Evolutionary conservation across 2,113 vertebrate species (phyloP).

Genomic region (Mystacornis crossleyi): DNA sequence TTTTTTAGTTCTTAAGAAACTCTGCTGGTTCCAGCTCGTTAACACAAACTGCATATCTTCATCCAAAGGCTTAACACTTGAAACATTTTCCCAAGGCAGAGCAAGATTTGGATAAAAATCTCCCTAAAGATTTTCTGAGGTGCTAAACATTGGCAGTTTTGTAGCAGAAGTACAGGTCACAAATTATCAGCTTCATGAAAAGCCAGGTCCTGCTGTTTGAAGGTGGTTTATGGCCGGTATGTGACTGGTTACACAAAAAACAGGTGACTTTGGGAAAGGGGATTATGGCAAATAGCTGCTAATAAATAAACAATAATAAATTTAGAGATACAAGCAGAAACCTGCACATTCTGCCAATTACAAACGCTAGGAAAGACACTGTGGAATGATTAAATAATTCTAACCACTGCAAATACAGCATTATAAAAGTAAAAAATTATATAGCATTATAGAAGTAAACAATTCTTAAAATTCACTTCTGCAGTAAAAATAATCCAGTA

Average conservation of each 20-base stretch:
- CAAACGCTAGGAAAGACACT: background rate
- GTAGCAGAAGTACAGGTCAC: background rate
- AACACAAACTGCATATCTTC: background rate
- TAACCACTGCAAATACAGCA: background rate
- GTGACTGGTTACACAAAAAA: background rate
- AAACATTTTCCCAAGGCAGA: background rate
- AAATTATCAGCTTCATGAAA: background rate
- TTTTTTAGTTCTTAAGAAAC: background rate
- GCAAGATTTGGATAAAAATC: background rate
- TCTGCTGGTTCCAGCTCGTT: background rate
- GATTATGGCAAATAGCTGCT: background rate
- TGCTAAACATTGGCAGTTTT: background rate
- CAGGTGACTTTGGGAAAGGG: background rate
- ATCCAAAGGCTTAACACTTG: background rate
- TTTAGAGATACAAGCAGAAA: background rate
- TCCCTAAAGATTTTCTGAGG: background rate
- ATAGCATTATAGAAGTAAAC: background rate
- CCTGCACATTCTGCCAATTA: background rate
- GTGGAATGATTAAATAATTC: background rate
- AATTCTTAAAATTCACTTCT: background rate
- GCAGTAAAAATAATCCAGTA: background rate
- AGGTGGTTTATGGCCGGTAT: background rate
- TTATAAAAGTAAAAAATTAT: background rate
- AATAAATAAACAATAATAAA: background rate
- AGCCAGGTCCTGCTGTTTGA: background rate